Conservation (phyloP, 1,140 invertebrate species). For the Aphis gossypii region DNA sequence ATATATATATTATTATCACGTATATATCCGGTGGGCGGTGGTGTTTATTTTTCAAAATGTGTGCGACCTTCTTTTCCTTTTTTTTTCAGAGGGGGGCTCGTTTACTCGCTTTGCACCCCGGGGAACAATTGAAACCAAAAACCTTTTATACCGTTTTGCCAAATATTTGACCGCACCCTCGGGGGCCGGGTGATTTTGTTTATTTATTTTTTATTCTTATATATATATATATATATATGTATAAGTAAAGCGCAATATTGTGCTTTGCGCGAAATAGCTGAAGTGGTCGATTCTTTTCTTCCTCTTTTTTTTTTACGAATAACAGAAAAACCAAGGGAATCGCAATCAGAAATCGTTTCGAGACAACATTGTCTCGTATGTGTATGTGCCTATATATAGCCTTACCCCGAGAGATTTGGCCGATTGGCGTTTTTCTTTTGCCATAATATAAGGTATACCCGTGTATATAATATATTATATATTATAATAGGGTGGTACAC, state of each 20-base stretch:
- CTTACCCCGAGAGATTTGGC: neutral
- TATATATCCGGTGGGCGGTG: neutral
- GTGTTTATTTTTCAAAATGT: conserved; percentile 26
- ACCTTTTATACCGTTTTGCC: conserved; percentile 42
- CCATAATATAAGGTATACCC: neutral
- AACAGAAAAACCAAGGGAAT: neutral
- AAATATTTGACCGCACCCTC: conserved; percentile 36
- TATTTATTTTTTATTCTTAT: conserved; percentile 22
- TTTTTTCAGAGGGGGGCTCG: neutral
- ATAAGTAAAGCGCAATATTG: neutral
- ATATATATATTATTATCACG: neutral
- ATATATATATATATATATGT: neutral
- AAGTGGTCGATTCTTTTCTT: neutral
- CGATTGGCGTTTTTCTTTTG: conserved; percentile 3
- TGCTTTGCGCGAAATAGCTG: neutral
- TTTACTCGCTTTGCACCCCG: conserved; percentile 14
- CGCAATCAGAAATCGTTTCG: conserved; percentile 26
- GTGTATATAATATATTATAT: neutral
- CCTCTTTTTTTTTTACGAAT: conserved; percentile 5
- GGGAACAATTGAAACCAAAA: conserved; percentile 48
- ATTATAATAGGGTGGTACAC: neutral
- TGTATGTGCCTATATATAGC: neutral
- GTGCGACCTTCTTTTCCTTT: neutral
- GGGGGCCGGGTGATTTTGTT: neutral
- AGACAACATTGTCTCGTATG: neutral